Percentiles rank a stretch among this genome's conserved stretches.
These are phyloP conservation scores for Cepaea nemoralis DNA, from an alignment of 1,140 invertebrate genomes.

Conservation along the genomic window DNA sequence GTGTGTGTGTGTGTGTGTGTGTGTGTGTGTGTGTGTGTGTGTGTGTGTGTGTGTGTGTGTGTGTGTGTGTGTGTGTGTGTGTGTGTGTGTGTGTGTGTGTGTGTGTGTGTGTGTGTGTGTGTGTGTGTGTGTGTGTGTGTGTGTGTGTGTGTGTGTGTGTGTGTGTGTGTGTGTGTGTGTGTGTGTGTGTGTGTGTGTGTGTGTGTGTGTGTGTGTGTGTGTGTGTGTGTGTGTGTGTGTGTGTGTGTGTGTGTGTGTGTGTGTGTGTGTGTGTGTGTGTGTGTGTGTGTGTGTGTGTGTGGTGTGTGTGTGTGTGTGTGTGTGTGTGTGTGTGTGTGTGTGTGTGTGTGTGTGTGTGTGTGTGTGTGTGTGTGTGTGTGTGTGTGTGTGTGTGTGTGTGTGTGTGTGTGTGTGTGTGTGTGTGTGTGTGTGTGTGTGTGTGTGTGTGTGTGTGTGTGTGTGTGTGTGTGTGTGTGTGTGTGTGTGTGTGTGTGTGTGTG, in stretches of 20 bases:
- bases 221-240: too few species aligned
- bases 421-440: neutral
- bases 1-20: neutral
- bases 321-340: constrained; percentile 19
- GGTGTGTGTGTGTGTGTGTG: neutral
- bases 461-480: neutral
- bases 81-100: neutral
- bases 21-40: too few species aligned
- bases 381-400: neutral
- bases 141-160: too few species aligned
- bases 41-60: neutral
- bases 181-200: too few species aligned
- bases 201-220: too few species aligned
- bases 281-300: too few species aligned
- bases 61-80: constrained; percentile 19
- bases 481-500: too few species aligned
- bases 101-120: constrained; percentile 32
- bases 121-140: too few species aligned
- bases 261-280: neutral
- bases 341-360: neutral
- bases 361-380: constrained; percentile 33
- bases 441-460: neutral
- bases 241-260: too few species aligned
- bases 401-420: neutral
- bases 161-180: too few species aligned